Base-by-base conservation (phyloP, 2,797 vertebrate genomes). In the Periparus ater region DNA sequence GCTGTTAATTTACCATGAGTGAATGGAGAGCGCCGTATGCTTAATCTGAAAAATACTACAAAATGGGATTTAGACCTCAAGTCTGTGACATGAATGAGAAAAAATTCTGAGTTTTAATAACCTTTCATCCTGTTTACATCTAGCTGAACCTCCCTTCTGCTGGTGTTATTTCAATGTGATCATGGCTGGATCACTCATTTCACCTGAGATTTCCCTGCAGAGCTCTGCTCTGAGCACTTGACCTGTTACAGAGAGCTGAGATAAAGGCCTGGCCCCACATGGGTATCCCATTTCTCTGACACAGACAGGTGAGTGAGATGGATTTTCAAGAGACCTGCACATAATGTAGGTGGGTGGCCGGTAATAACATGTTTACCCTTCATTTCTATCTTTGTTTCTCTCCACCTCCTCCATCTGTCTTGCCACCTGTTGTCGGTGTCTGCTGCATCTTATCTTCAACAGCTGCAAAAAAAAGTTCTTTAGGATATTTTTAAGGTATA, bases 141-240 rank as follows among this genome's bases (percentile, higher is more conserved):
- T 32, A 29, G 13, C 6, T 61, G 16, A 38, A 11, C 15, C 4
- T 60, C 48, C 40, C 27, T n/a, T 6, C 30, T 36, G 7, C 18
- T 44, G 3, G 5, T 34, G 16, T 27, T 63, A 21, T 42, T 66
- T 68, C 53, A 15, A 3, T 16, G 51, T 22, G 58, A 47, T 25
- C 11, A 30, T 3, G 7, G 29, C n/a, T 34, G 42, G 53, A 40
- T 45, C 0, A 1, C 14, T 11, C 15, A 2, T 34, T 70, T 38
- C 53, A 44, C 13, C 23, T 23, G 30, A 34, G 0, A 3, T 27
- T 74, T 73, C 17, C 54, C 36, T 53, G 51, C 20, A 53, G 40
- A 71, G 13, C 38, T 63, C 53, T 61, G 45, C 53, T 71, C 51
- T 30, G 22, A 26, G 34, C 48, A 22, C 9, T 18, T 13, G 4